phyloP scores from a whole-genome alignment of 1,140 invertebrate genomes.

The Bombus haemorrhoidalis region DNA sequence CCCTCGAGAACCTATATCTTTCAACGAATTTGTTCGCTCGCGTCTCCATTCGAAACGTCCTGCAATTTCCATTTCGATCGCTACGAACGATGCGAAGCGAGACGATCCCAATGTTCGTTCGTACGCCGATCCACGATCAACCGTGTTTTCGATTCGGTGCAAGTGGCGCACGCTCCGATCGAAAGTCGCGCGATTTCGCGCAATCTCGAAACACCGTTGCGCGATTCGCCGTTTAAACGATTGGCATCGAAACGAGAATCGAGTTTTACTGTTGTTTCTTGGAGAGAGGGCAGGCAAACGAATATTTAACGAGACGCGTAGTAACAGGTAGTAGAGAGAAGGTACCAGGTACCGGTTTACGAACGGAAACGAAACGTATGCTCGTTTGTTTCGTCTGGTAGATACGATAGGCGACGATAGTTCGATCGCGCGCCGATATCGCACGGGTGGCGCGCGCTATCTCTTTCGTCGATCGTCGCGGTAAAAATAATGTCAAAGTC shows the following conservation, averaged over 20 bases:
- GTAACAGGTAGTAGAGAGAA: not conserved
- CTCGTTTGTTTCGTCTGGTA: not conserved
- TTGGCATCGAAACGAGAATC: not conserved
- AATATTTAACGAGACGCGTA: not conserved
- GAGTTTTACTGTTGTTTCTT: not conserved
- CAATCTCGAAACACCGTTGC: not conserved
- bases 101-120: no score
- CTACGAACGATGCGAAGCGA: no score
- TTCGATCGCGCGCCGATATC: not conserved
- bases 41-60: no score
- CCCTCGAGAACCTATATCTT: not conserved
- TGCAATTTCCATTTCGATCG: no score
- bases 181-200: not conserved
- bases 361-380: not conserved
- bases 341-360: not conserved
- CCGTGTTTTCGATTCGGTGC: not conserved
- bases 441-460: not conserved
- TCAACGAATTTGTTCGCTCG: no score
- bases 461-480: not conserved
- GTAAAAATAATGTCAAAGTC: constrained; percentile 51
- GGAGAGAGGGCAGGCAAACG: not conserved
- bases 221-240: not conserved
- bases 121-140: no score
- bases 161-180: not conserved
- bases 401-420: not conserved